Conservation (phyloP, 2,113 vertebrate genomes). For the Axis porcinus region DNA sequence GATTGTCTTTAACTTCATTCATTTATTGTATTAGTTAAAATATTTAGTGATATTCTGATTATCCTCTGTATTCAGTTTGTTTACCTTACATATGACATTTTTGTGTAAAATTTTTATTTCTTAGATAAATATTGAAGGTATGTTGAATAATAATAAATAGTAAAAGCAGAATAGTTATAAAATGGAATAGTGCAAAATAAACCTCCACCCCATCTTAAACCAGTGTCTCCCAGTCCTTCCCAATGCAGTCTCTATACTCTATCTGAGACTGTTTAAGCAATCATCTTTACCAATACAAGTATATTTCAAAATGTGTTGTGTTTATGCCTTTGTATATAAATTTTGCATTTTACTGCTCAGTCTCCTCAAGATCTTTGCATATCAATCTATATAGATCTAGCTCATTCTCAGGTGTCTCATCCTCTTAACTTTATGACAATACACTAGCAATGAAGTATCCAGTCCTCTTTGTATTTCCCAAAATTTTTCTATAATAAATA, state of each 20-base stretch:
- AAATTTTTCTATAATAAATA: not conserved
- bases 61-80: not conserved
- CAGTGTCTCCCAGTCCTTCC: not conserved
- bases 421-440: not conserved
- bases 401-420: no score
- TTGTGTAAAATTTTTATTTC: not conserved
- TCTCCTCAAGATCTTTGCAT: not conserved
- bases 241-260: not conserved
- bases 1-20: not conserved
- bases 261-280: not conserved
- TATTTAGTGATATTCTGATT: not conserved
- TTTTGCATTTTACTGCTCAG: not conserved
- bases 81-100: not conserved
- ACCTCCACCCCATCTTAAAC: not conserved
- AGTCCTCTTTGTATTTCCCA: not conserved
- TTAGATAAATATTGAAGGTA: not conserved
- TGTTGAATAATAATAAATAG: not conserved
- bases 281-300: not conserved
- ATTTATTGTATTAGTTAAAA: not conserved
- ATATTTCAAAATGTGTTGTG: not conserved
- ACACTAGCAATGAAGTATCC: not conserved
- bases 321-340: not conserved
- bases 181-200: not conserved
- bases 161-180: not conserved
- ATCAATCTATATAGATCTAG: not conserved